Base-by-base conservation (phyloP, 2,888 invertebrate genomes). In the Philonicus albiceps region DNA sequence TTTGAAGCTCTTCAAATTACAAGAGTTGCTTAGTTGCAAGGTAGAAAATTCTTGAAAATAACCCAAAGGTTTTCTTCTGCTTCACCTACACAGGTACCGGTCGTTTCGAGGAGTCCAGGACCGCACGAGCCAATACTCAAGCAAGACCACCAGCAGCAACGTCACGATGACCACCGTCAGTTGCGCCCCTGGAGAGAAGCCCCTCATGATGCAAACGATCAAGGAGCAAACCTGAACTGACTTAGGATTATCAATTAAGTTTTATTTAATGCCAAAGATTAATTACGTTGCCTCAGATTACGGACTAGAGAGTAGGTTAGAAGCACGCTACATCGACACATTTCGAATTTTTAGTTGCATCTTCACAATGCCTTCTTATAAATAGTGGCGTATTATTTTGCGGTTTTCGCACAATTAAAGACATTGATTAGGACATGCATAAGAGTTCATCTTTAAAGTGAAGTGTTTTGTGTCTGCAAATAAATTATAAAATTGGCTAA, bases 111-210 rank as follows among this genome's bases (percentile, higher is more conserved):
- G 90, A 55, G 89, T 90, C 88, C 90, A 90, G 88, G 89, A 90
- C 22, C 85, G 86, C 22, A 86, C 92, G 88, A 92, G 92, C 87
- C 92, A 92, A 88, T 91, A 91, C 88, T 92, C 92, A 87, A 92
- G 90, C 8, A 92, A 92, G 89, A 92, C 92, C 81, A 91, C 90
- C 22, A 90, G 90, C 81, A 91, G 91, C 88, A 91, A 91, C 88
- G 90, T 91, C 81, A 90, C 90, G 76, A 91, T 90, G 88, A 86
- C 91, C 13, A 89, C 91, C 40, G 85, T 31, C 19, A 75, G 90
- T 88, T 89, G 88, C 49, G 88, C 85, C n/a, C 83, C 72, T 37
- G 83, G 19, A 37, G 83, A 83, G 83, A 64, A 72, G 16, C 83
- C 83, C 64, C 37, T 83, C 5, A 64, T 83, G 19, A 53, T 31